Base-by-base conservation (phyloP, 2,888 invertebrate genomes). In the Didymodactylos carnosus region DNA sequence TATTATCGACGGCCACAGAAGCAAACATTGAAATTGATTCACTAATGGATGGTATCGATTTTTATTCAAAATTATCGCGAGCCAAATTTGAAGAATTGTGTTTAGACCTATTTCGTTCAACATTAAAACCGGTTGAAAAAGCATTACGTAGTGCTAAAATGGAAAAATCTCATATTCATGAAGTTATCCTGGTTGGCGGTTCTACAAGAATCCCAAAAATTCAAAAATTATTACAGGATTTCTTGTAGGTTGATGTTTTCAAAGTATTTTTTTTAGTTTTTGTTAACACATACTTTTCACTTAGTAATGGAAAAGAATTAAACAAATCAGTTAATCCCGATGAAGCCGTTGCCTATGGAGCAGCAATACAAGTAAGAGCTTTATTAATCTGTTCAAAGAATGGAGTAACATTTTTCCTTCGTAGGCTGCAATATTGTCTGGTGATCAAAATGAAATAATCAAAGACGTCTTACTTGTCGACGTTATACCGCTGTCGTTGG, bases 341-440 rank as follows among this genome's bases (percentile, higher is more conserved):
- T 84, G 94, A 95, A 85, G 94, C 94, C 79, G 94, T 95, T 16
- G 95, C 94, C 5, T 94, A 94, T 80, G 94, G 94, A 77, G 94
- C 94, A 69, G 89, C 89, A 0, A 80, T 83, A 16, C 76, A 77
- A 25, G 71, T 71, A 0, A 11, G 13, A n/a, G 11, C 27, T 16
- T 35, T n/a, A n/a, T n/a, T n/a, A n/a, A n/a, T n/a, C n/a, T n/a
- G n/a, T n/a, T n/a, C n/a, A n/a, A n/a, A n/a, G n/a, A n/a, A n/a
- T n/a, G n/a, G n/a, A n/a, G n/a, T n/a, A n/a, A n/a, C n/a, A n/a
- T 16, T 16, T 46, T 46, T 46, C 16, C 46, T 46, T 46, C 46
- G 10, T 16, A 70, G 29, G 74, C 71, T 16, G 74, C 74, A 19
- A 74, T 74, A 41, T 74, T 74, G 43, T 39, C 41, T 16, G 76